Base-by-base conservation (phyloP, 2,797 vertebrate genomes). In the Sebastes iracundus region DNA sequence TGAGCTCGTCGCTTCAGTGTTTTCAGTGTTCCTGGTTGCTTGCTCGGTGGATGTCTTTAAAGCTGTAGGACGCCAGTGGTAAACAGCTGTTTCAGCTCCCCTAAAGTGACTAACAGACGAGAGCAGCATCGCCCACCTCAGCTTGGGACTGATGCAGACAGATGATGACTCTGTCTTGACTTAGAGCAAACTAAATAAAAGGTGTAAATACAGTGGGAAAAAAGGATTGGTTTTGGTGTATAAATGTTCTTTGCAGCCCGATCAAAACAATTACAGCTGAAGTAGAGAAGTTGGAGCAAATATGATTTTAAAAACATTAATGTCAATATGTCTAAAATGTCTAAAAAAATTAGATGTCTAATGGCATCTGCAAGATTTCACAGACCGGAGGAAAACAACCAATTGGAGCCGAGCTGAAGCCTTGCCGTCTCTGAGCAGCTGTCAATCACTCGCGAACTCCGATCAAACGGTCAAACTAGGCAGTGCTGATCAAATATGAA, bases 1-100 rank as follows among this genome's bases (percentile, higher is more conserved):
- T 72, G 35, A 81, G 68, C 18, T 69, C 30, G 28, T 49, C 14
- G 2, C 35, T 22, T 81, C 55, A 35, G 63, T 25, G 32, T 56
- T 82, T 60, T 16, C 12, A 52, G 27, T 14, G 20, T 65, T 46
- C 2, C 14, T 18, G 9, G 27, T 20, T 67, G 16, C 16, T 58
- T 53, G 20, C 20, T 58, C 28, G 22, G 28, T 56, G 32, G 23
- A 52, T 3, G 28, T 9, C 27, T 62, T 55, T 20, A 52, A 65
- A 68, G 3, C 5, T 60, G 46, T 4, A 22, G 32, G 23, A 33
- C 0, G 7, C 11, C 4, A 10, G 10, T 3, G 18, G 20, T 5
- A 61, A 58, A 80, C 28, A 25, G 38, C 64, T 33, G 55, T 35
- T 23, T 77, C 30, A 56, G 58, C 25, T 49, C 12, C 28, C 30